These are phyloP conservation scores for Cryptoblepharus egeriae DNA, from an alignment of 2,797 vertebrate species.

Conservation along the genomic window DNA sequence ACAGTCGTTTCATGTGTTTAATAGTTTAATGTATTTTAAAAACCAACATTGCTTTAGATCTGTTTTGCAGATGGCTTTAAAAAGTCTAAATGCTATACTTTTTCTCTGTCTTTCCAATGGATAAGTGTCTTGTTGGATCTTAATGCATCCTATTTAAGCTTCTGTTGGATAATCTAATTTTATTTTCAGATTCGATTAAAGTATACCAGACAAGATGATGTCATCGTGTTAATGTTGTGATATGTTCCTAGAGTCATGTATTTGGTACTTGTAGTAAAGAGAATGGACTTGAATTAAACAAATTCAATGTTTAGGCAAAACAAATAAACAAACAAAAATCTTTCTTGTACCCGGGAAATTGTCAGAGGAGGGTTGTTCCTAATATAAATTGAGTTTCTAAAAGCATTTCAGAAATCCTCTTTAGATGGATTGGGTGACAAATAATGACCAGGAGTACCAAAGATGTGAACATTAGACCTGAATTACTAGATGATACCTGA, in stretches of 20 bases:
- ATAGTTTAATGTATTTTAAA: too few species aligned
- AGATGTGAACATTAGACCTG: slow-evolving; percentile 8
- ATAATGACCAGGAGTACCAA: background rate
- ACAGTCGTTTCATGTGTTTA: too few species aligned
- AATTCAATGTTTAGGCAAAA: slow-evolving; percentile 49
- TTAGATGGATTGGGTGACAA: background rate
- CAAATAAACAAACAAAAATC: slow-evolving; percentile 29
- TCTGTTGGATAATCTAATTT: slow-evolving; percentile 73
- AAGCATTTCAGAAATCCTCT: slow-evolving; percentile 41
- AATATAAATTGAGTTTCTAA: slow-evolving; percentile 53
- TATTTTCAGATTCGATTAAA: slow-evolving; percentile 72
- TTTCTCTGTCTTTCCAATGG: slow-evolving; percentile 57
- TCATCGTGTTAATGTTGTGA: slow-evolving; percentile 71
- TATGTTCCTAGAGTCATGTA: slow-evolving; percentile 66
- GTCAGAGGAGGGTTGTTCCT: slow-evolving; percentile 49
- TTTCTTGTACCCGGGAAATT: slow-evolving; percentile 28
- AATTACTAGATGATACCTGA: slow-evolving; percentile 27
- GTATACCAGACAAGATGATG: slow-evolving; percentile 74
- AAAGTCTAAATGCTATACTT: background rate
- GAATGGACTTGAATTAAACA: slow-evolving; percentile 59
- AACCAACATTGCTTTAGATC: background rate
- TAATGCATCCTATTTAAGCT: slow-evolving; percentile 74
- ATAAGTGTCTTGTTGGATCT: slow-evolving; percentile 68
- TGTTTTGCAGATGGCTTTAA: slow-evolving; percentile 34
- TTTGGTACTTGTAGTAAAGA: slow-evolving; percentile 61